Evolutionary conservation across 2,113 vertebrate genomes (phyloP).

Genomic region (Hassar affinis): DNA sequence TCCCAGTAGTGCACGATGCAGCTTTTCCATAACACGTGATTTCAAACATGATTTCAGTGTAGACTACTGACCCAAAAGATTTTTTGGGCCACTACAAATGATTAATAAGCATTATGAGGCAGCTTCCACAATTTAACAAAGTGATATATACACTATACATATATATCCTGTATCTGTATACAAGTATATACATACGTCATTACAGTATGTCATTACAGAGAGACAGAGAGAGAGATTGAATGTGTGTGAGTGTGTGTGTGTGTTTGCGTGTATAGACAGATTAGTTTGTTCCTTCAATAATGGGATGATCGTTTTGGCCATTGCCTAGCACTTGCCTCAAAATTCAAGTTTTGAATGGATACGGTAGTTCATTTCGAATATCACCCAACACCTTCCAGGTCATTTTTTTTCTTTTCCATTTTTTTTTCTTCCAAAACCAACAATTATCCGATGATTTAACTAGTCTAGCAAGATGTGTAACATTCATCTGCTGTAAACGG

Average conservation of each 20-base stretch:
- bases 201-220: slow-evolving; percentile 49
- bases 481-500: slow-evolving; percentile 83
- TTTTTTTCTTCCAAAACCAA: slow-evolving; percentile 67
- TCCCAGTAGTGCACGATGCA: slow-evolving; percentile 12
- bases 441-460: slow-evolving; percentile 81
- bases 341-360: slow-evolving; percentile 82
- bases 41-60: slow-evolving; percentile 48
- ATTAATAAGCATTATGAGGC: slow-evolving; percentile 44
- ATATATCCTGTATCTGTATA: slow-evolving; percentile 57
- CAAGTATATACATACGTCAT: slow-evolving; percentile 56
- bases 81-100: slow-evolving; percentile 31
- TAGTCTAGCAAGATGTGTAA: slow-evolving; percentile 87
- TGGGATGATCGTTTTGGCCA: slow-evolving; percentile 67
- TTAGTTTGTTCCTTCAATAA: slow-evolving; percentile 37
- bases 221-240: background rate
- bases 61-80: slow-evolving; percentile 42
- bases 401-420: slow-evolving; percentile 77
- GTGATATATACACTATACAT: slow-evolving; percentile 56
- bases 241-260: slow-evolving; percentile 6
- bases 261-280: slow-evolving; percentile 4
- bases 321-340: slow-evolving; percentile 79
- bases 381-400: slow-evolving; percentile 92
- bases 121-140: slow-evolving; percentile 52
- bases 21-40: slow-evolving; percentile 21
- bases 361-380: slow-evolving; percentile 73